Evolutionary conservation across 1,140 invertebrate genomes (phyloP).

Genomic region (Eupeodes corollae): DNA sequence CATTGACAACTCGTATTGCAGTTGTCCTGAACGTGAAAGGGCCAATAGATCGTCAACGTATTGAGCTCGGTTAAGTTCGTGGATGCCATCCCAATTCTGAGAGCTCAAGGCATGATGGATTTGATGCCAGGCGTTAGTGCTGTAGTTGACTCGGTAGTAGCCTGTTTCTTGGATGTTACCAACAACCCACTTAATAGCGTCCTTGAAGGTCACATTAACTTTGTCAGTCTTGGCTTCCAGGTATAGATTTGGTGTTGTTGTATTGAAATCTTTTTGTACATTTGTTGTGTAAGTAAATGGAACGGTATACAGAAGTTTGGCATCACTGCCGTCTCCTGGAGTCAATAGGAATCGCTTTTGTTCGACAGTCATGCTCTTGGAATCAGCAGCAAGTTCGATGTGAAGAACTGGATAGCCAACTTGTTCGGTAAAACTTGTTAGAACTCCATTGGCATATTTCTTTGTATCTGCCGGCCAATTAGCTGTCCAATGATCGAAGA

Average conservation of each 20-base stretch:
- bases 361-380: slow-evolving; percentile 7
- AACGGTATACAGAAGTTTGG: slow-evolving; percentile 40
- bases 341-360: slow-evolving; percentile 40
- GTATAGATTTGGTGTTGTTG: slow-evolving; percentile 38
- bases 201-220: slow-evolving; percentile 10
- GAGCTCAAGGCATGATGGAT: slow-evolving; percentile 40
- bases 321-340: slow-evolving; percentile 16
- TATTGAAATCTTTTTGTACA: slow-evolving; percentile 38
- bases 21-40: slow-evolving; percentile 34
- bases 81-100: slow-evolving; percentile 38
- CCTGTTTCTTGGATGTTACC: slow-evolving; percentile 54
- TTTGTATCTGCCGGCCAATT: slow-evolving; percentile 20
- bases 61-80: slow-evolving; percentile 58
- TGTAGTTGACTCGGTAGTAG: slow-evolving; percentile 66
- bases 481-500: slow-evolving; percentile 46
- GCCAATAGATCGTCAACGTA: slow-evolving; percentile 63
- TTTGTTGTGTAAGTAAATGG: slow-evolving; percentile 45
- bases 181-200: slow-evolving; percentile 34
- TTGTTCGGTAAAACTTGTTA: slow-evolving; percentile 62
- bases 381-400: slow-evolving; percentile 36
- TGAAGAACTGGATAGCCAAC: slow-evolving; percentile 61
- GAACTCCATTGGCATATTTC: slow-evolving; percentile 31
- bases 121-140: slow-evolving; percentile 48
- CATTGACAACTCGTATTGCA: slow-evolving; percentile 39
- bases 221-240: slow-evolving; percentile 26